These are phyloP conservation scores for Martes martes DNA, from an alignment of 2,113 vertebrate genomes.

Conservation along the genomic window DNA sequence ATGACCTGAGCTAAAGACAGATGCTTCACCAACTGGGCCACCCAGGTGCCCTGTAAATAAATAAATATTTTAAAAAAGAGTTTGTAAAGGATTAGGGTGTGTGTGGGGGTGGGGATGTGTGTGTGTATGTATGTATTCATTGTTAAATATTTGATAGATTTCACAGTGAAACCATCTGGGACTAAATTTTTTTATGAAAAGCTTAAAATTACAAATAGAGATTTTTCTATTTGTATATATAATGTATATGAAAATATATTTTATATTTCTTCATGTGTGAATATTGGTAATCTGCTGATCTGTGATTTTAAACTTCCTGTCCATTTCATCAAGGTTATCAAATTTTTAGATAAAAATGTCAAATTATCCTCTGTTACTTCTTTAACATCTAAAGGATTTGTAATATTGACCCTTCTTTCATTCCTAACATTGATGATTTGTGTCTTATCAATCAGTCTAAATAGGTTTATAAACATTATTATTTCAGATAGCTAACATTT, in stretches of 20 bases:
- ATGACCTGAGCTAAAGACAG: too few species aligned
- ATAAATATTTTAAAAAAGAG: background rate
- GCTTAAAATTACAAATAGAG: background rate
- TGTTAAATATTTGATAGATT: background rate
- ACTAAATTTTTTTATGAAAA: background rate
- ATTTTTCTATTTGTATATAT: too few species aligned
- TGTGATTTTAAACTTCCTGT: background rate
- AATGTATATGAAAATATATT: background rate
- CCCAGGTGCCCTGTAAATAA: too few species aligned
- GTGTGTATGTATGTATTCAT: background rate
- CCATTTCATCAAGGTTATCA: background rate
- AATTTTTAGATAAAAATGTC: background rate
- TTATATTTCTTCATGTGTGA: background rate
- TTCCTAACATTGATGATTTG: background rate
- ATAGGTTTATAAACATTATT: background rate
- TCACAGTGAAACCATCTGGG: background rate
- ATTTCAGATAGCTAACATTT: too few species aligned
- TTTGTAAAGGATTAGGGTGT: background rate
- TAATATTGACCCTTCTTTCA: background rate
- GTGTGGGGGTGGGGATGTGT: background rate
- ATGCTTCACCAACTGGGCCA: too few species aligned
- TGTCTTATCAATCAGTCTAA: background rate
- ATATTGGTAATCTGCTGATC: background rate
- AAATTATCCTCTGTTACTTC: background rate
- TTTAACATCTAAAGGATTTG: background rate